phyloP scores from a whole-genome alignment of 2,888 invertebrate genomes.

The Spodoptera picta region DNA sequence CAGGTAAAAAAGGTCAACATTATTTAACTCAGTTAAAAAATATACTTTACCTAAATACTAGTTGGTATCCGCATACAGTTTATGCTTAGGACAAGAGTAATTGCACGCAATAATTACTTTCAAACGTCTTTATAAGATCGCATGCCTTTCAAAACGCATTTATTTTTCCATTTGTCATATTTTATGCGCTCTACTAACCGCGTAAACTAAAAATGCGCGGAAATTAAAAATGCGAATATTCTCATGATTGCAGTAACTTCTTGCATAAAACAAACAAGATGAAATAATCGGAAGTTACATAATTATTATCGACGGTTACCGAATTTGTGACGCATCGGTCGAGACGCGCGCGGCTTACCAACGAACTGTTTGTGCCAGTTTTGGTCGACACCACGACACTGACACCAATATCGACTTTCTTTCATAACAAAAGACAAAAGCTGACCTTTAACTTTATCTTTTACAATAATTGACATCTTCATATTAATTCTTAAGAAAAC shows the following conservation, averaged over 20 bases:
- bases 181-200: conserved; percentile 25
- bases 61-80: too few species aligned
- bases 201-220: conserved; percentile 19
- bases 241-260: conserved; percentile 62
- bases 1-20: too few species aligned
- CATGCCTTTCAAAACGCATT: conserved; percentile 23
- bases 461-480: too few species aligned
- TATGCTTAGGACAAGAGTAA: conserved; percentile 4
- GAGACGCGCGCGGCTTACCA: conserved; percentile 72
- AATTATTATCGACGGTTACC: conserved; percentile 74
- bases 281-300: conserved; percentile 75
- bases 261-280: conserved; percentile 73
- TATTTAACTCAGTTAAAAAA: too few species aligned
- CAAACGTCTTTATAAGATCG: conserved; percentile 16
- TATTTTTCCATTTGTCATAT: conserved; percentile 20
- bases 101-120: conserved; percentile 22
- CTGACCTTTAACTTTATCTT: conserved; percentile 56
- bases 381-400: conserved; percentile 73
- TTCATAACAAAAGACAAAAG: conserved; percentile 79
- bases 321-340: conserved; percentile 77
- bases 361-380: conserved; percentile 75
- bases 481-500: too few species aligned
- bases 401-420: conserved; percentile 81
- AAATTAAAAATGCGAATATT: conserved; percentile 38
- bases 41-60: too few species aligned